Conservation (phyloP, 2,113 vertebrate species). For the Ictalurus furcatus region DNA sequence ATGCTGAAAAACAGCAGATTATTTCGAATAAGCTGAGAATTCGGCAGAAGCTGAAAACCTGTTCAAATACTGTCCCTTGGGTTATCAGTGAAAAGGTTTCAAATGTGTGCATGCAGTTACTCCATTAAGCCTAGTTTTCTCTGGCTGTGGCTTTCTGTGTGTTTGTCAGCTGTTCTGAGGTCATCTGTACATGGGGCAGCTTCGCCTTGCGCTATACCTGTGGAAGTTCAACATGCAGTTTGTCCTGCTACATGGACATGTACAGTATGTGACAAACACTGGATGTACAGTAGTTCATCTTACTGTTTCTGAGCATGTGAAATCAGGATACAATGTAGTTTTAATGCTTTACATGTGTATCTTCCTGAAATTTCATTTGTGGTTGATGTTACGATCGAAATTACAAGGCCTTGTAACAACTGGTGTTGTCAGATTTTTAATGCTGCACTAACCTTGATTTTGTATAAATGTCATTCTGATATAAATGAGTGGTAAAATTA, state of each 20-base stretch:
- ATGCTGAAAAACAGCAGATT: conserved; percentile 56
- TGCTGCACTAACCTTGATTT: conserved; percentile 4
- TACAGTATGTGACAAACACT: conserved; percentile 59
- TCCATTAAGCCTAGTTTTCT: conserved; percentile 19
- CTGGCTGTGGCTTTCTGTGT: conserved; percentile 33
- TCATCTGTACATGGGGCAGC: conserved; percentile 38
- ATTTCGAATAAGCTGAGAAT: conserved; percentile 11
- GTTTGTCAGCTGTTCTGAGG: conserved; percentile 24
- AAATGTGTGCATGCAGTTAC: conserved; percentile 24
- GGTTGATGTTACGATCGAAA: neutral
- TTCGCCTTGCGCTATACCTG: neutral
- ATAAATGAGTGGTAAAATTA: neutral
- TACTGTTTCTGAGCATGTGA: conserved; percentile 55
- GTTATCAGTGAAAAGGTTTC: neutral
- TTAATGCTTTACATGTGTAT: neutral
- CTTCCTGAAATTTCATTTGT: neutral
- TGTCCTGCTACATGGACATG: conserved; percentile 56
- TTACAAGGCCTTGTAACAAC: neutral
- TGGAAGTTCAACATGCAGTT: conserved; percentile 44
- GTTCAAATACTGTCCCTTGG: neutral
- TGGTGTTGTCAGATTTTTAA: neutral
- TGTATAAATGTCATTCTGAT: neutral
- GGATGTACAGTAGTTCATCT: conserved; percentile 46
- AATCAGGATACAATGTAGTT: conserved; percentile 28
- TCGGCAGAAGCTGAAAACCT: conserved; percentile 41